phyloP scores from a whole-genome alignment of 2,113 vertebrate genomes.

The Chaenocephalus aceratus region DNA sequence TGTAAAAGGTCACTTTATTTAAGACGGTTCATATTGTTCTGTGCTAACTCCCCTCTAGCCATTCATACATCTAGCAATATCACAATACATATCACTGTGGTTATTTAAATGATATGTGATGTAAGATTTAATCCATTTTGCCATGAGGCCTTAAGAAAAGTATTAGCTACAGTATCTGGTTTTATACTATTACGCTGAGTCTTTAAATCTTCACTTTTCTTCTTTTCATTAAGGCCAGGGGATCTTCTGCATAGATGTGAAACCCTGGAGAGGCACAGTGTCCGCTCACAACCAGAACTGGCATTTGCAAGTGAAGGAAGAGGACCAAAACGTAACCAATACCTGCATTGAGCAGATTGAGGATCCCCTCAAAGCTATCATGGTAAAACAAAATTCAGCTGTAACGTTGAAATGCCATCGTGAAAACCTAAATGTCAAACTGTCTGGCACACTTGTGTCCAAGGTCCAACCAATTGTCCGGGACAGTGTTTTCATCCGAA shows the following conservation, averaged over 20 bases:
- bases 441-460: conserved; percentile 48
- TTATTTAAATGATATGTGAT: not conserved
- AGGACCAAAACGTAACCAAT: conserved; percentile 76
- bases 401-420: conserved; percentile 14
- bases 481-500: conserved; percentile 61
- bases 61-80: not conserved
- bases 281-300: conserved; percentile 71
- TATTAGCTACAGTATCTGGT: not conserved
- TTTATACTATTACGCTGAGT: not conserved
- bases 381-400: conserved; percentile 65
- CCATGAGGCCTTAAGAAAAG: not conserved
- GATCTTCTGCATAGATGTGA: conserved; percentile 84
- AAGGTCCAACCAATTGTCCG: conserved; percentile 64
- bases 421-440: conserved; percentile 65
- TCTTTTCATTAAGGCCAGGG: conserved; percentile 71
- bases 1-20: not conserved
- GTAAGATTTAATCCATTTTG: conserved; percentile 1
- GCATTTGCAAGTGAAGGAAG: conserved; percentile 77
- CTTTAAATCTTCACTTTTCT: not conserved
- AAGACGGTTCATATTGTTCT: not conserved
- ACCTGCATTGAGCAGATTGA: conserved; percentile 78
- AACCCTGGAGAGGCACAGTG: conserved; percentile 76
- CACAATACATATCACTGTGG: not conserved
- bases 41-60: not conserved
- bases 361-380: conserved; percentile 81